These are phyloP conservation scores for Scarus forsteni DNA, from an alignment of 2,797 vertebrate species.

Conservation along the genomic window DNA sequence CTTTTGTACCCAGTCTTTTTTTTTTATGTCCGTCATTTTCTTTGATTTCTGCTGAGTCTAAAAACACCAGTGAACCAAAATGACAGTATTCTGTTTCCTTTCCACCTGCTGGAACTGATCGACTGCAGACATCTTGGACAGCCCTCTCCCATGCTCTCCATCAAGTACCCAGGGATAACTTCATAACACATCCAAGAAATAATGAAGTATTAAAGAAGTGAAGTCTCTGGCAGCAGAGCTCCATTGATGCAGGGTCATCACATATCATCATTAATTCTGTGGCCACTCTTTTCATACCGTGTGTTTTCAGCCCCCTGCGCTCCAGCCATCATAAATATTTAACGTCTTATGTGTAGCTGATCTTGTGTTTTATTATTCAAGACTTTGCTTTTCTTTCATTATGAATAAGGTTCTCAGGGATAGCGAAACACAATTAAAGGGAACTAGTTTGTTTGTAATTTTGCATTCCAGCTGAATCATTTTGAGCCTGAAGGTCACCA, in stretches of 20 bases:
- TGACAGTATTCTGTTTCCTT: neutral
- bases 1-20: neutral
- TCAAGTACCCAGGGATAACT: slow-evolving; percentile 20
- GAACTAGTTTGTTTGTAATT: slow-evolving; percentile 72
- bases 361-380: slow-evolving; percentile 80
- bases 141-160: slow-evolving; percentile 16
- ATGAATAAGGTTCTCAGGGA: slow-evolving; percentile 87
- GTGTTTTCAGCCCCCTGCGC: slow-evolving; percentile 47
- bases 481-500: slow-evolving; percentile 57
- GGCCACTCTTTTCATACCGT: slow-evolving; percentile 32
- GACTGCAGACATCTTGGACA: neutral
- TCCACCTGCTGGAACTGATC: neutral
- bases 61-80: slow-evolving; percentile 3
- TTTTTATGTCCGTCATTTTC: neutral
- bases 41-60: slow-evolving; percentile 7
- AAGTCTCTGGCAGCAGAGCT: slow-evolving; percentile 31
- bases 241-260: slow-evolving; percentile 32
- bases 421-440: slow-evolving; percentile 82
- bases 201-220: slow-evolving; percentile 26
- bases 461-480: slow-evolving; percentile 74
- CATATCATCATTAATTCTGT: slow-evolving; percentile 46
- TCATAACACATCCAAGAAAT: slow-evolving; percentile 20
- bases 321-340: slow-evolving; percentile 75
- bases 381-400: slow-evolving; percentile 73
- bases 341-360: slow-evolving; percentile 76